These are phyloP conservation scores for Gymnoscopelus microlampas DNA, from an alignment of 2,797 vertebrate genomes.

Conservation along the genomic window DNA sequence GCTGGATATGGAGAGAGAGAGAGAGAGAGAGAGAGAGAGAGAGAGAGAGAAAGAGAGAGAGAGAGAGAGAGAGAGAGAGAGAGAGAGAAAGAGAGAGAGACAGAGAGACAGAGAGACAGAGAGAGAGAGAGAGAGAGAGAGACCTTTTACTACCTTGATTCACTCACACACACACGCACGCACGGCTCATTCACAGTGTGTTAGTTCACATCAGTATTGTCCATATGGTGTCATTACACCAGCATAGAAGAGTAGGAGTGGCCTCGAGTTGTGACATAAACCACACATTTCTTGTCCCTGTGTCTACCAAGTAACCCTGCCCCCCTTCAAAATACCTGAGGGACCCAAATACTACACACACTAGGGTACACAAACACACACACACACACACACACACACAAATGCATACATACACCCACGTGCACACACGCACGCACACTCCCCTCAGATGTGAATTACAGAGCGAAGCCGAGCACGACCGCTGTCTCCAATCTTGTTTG, in stretches of 20 bases:
- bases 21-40: conserved; percentile 8
- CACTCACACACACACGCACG: conserved; percentile 1
- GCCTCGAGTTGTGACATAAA: too few relatives aligned
- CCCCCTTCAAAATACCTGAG: conserved; percentile 36
- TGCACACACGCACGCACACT: conserved; percentile 37
- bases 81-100: background rate
- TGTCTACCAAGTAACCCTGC: conserved; percentile 14
- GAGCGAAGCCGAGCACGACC: conserved; percentile 67
- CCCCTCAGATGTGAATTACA: conserved; percentile 75
- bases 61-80: background rate
- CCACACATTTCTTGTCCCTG: conserved; percentile 3
- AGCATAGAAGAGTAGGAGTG: too few relatives aligned
- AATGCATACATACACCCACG: conserved; percentile 13
- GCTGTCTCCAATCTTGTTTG: conserved; percentile 75
- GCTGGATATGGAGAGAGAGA: conserved; percentile 8
- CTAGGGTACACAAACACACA: conserved; percentile 7
- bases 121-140: background rate
- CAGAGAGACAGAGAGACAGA: background rate
- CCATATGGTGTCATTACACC: too few relatives aligned
- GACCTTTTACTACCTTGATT: too few relatives aligned
- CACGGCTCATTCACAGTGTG: background rate
- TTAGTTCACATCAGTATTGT: too few relatives aligned
- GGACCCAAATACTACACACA: conserved; percentile 32
- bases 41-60: background rate
- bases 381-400: conserved; percentile 16